Base-by-base conservation (phyloP, 92 coral and sea anemone species). In the Meandrina meandrites region DNA sequence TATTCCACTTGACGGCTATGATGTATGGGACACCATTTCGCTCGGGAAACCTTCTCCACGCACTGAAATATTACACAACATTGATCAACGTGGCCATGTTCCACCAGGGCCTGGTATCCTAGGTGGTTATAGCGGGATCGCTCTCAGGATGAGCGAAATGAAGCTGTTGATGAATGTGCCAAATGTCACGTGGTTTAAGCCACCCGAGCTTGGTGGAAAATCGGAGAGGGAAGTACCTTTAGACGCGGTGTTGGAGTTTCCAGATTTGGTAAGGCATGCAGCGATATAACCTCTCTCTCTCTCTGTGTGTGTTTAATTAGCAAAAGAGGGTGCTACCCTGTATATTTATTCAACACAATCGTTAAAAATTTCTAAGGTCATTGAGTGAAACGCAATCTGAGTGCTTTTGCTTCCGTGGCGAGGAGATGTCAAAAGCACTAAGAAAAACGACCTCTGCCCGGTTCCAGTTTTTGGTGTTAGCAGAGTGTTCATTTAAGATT, bases 11-110 rank as follows among this genome's bases (percentile, higher is more conserved):
- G 93, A 94, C 64, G 98, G 98, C 68, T 75, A 85, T 73, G 90
- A 94, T 62, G 93, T 86, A 28, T 94, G 98, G 98, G 87, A 90
- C 60, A 81, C 98, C n/a, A 92, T 94, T 72, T 94, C 95, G 30
- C 87, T 45, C 15, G 98, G 98, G 32, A 84, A 86, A 62, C 93
- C 68, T 24, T 60, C 68, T 1, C 68, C 68, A 0, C n/a, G 68
- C 30, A 60, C 57, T 17, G 96, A 92, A 15, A 64, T 60, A 24
- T 27, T 60, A 22, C 68, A 6, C 30, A 80, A 58, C 90, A 93
- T 36, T 91, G 92, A 8, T 93, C 94, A 60, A 87, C 93, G 93
- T 90, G 69, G 89, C 90, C 36, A 87, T 88, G 47, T 93, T 88
- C 79, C 56, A 17, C 87, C 87, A 53, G 73, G 87, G 92, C 84